phyloP scores from a whole-genome alignment of 2,888 invertebrate genomes.

The Apoderus coryli region DNA sequence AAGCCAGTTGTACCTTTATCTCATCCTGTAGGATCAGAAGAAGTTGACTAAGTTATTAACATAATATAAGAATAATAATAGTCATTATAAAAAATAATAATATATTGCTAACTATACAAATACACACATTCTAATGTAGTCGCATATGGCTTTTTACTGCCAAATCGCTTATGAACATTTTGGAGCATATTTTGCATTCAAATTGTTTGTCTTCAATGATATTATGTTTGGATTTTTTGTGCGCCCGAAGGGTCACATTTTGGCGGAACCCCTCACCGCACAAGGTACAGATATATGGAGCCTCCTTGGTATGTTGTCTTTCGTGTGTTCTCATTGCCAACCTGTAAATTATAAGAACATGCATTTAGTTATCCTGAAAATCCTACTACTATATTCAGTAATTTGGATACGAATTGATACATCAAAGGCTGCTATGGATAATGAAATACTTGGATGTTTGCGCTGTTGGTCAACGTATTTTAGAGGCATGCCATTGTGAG shows the following conservation, averaged over 20 bases:
- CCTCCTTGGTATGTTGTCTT: constrained; percentile 25
- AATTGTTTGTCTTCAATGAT: constrained; percentile 20
- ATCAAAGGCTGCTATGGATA: too few relatives aligned
- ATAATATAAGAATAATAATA: too few relatives aligned
- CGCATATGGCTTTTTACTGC: constrained; percentile 15
- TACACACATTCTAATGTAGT: too few relatives aligned
- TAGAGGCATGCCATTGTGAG: too few relatives aligned
- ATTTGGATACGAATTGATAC: too few relatives aligned
- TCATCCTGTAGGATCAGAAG: constrained; percentile 92
- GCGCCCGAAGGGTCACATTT: constrained; percentile 23
- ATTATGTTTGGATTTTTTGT: constrained; percentile 24
- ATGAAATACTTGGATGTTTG: too few relatives aligned
- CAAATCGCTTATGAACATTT: constrained; percentile 15
- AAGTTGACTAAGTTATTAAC: constrained; percentile 70
- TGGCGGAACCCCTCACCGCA: constrained; percentile 25
- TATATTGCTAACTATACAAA: too few relatives aligned
- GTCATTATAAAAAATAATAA: too few relatives aligned
- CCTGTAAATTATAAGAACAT: too few relatives aligned
- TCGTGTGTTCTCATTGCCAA: constrained; percentile 17
- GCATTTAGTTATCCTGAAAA: too few relatives aligned
- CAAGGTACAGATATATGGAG: constrained; percentile 23
- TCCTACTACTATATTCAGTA: too few relatives aligned
- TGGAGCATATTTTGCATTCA: constrained; percentile 21
- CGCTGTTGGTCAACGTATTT: too few relatives aligned
- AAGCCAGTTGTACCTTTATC: constrained; percentile 85